phyloP scores from a whole-genome alignment of 2,888 invertebrate genomes.

The Lasioglossum leucozonium region DNA sequence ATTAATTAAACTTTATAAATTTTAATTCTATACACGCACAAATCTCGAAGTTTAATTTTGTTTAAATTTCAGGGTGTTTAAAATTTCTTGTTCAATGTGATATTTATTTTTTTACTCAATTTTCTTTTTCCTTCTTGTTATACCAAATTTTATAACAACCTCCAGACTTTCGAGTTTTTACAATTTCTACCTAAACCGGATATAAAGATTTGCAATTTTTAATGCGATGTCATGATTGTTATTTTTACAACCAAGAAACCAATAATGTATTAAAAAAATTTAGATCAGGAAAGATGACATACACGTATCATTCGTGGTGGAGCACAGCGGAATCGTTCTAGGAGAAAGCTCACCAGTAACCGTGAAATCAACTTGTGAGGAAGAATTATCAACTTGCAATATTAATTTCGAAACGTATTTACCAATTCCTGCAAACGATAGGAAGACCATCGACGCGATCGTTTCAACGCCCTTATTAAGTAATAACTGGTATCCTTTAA shows the following conservation, averaged over 20 bases:
- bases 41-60: background rate
- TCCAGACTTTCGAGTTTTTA: background rate
- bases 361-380: conserved; percentile 64
- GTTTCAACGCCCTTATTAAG: conserved; percentile 75
- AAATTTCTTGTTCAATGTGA: no score
- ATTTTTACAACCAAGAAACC: background rate
- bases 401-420: conserved; percentile 68
- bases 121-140: background rate
- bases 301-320: conserved; percentile 61
- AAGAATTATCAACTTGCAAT: conserved; percentile 40
- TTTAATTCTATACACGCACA: background rate
- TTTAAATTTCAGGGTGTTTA: no score
- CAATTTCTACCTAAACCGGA: no score
- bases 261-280: background rate
- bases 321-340: conserved; percentile 69
- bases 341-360: conserved; percentile 69
- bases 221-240: background rate
- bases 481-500: conserved; percentile 47
- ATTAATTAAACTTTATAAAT: background rate
- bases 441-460: conserved; percentile 53
- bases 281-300: conserved; percentile 61
- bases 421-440: conserved; percentile 47
- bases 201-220: no score
- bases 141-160: background rate
- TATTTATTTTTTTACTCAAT: no score